Percentiles rank a stretch among this genome's conserved stretches.
These are phyloP conservation scores for Axea sp. DNA, from an alignment of 2,888 invertebrate genomes.

Conservation along the genomic window DNA sequence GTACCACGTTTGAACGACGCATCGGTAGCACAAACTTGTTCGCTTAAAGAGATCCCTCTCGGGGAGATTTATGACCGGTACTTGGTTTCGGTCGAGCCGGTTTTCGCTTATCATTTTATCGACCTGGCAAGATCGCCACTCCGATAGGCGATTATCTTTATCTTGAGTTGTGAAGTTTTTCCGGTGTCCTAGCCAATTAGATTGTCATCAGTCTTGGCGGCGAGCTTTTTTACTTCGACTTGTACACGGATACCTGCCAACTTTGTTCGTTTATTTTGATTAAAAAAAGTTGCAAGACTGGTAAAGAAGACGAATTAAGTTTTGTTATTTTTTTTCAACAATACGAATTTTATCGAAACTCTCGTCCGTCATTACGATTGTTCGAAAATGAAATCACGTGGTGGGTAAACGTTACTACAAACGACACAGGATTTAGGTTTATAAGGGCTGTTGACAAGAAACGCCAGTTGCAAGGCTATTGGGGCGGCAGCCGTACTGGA, in stretches of 20 bases:
- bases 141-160: conserved; percentile 35
- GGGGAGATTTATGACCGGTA: conserved; percentile 42
- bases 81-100: conserved; percentile 30
- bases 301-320: too few relatives aligned
- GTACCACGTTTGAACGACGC: conserved; percentile 39
- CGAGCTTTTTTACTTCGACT: conserved; percentile 3
- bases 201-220: conserved; percentile 30
- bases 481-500: conserved; percentile 69
- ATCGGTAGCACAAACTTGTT: conserved; percentile 52
- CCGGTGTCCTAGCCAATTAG: conserved; percentile 41
- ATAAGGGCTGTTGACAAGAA: conserved; percentile 75
- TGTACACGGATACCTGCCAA: conserved; percentile 1
- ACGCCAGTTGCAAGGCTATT: conserved; percentile 75
- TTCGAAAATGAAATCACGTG: conserved; percentile 28
- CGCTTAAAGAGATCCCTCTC: conserved; percentile 25
- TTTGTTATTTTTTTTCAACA: neutral
- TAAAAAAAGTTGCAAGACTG: too few relatives aligned
- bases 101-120: conserved; percentile 50
- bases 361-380: conserved; percentile 3
- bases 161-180: conserved; percentile 32
- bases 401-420: conserved; percentile 49
- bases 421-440: conserved; percentile 47
- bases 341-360: neutral
- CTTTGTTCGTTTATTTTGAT: conserved; percentile 3
- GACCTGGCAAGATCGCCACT: conserved; percentile 19